Evolutionary conservation across 2,113 vertebrate species (phyloP).

Genomic region (Microcebus griseorufus): DNA sequence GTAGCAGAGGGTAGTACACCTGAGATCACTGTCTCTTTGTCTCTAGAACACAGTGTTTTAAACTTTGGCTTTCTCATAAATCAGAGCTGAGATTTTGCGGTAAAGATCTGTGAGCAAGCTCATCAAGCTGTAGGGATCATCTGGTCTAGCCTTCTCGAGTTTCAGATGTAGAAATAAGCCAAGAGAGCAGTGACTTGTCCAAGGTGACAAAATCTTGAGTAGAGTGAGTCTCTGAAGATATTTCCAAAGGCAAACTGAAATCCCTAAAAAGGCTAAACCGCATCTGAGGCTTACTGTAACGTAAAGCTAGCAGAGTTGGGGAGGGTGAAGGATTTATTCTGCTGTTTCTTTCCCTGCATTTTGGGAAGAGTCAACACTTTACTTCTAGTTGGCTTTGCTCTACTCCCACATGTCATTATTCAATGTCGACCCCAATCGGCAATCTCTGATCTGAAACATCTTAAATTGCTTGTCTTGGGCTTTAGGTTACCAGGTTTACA

Average conservation of each 20-base stretch:
- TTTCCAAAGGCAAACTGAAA: constrained; percentile 38
- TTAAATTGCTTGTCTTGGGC: constrained; percentile 19
- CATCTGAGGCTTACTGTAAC: not conserved
- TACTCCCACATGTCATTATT: constrained; percentile 23
- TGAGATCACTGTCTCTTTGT: not conserved
- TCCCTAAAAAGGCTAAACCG: not conserved
- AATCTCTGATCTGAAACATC: constrained; percentile 15
- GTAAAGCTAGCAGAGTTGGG: constrained; percentile 7
- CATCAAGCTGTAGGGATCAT: not conserved
- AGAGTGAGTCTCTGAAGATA: constrained; percentile 11
- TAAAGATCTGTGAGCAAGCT: constrained; percentile 22
- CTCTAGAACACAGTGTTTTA: constrained; percentile 27
- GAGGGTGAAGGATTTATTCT: not conserved
- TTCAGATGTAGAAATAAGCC: constrained; percentile 22
- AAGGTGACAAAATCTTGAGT: not conserved
- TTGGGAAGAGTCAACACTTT: constrained; percentile 12
- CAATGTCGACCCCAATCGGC: not conserved
- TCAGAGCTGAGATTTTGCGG: constrained; percentile 27
- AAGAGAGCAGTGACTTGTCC: constrained; percentile 11
- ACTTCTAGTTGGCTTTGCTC: constrained; percentile 29
- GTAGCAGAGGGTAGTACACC: not conserved
- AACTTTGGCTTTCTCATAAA: constrained; percentile 47
- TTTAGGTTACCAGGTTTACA: constrained; percentile 61
- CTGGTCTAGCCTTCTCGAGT: constrained; percentile 9
- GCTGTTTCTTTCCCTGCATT: not conserved